phyloP scores from a whole-genome alignment of 2,113 vertebrate species.

The Podiceps cristatus region DNA sequence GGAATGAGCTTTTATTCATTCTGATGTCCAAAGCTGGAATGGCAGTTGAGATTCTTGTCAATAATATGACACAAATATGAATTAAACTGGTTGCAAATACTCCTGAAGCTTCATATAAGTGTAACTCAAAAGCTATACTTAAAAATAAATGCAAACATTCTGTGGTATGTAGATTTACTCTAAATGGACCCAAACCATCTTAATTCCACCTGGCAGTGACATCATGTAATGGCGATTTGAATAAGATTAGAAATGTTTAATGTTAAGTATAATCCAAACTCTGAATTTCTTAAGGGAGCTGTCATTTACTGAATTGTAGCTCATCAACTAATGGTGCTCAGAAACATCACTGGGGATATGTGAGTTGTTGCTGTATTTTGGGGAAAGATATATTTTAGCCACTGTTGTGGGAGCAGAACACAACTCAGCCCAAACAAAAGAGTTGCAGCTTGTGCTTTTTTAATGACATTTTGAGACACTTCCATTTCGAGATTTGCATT shows the following conservation, averaged over 20 bases:
- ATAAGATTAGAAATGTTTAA: not conserved
- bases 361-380: not conserved
- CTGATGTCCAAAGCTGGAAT: not conserved
- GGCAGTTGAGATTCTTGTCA: not conserved
- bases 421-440: not conserved
- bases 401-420: not conserved
- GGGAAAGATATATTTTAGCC: not conserved
- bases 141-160: not conserved
- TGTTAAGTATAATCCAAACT: not conserved
- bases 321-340: not conserved
- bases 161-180: not conserved
- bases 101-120: not conserved
- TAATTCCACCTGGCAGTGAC: not conserved
- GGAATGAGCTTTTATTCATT: not conserved
- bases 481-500: not conserved
- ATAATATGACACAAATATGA: not conserved
- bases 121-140: not conserved
- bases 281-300: not conserved
- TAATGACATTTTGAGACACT: not conserved
- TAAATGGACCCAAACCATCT: not conserved
- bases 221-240: not conserved
- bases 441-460: not conserved
- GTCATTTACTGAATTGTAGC: not conserved
- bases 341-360: not conserved
- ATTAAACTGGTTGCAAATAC: not conserved